These are phyloP conservation scores for Porphyrio hochstetteri DNA, from an alignment of 2,113 vertebrate species.

Conservation along the genomic window DNA sequence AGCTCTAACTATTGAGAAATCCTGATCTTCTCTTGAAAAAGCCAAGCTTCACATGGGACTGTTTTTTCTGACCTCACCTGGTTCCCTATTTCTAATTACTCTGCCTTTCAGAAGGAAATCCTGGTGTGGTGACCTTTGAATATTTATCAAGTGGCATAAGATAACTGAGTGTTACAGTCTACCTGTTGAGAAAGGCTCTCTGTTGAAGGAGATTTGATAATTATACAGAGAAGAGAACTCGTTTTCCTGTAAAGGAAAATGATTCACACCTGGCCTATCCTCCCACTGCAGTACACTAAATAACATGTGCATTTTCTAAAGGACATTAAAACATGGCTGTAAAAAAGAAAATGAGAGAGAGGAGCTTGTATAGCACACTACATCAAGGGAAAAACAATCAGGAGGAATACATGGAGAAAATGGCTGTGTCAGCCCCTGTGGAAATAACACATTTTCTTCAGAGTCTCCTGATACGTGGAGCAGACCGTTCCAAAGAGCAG, in stretches of 20 bases:
- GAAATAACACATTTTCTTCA: conserved; percentile 12
- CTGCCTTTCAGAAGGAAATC: background rate
- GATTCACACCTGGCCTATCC: conserved; percentile 21
- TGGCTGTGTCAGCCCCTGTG: background rate
- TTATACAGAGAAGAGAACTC: background rate
- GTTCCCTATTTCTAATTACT: background rate
- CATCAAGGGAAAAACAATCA: background rate
- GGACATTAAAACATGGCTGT: conserved; percentile 21
- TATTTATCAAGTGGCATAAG: background rate
- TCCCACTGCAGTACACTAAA: background rate
- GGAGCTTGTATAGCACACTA: background rate
- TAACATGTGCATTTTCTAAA: conserved; percentile 17
- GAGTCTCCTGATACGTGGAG: background rate
- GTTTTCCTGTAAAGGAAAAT: background rate
- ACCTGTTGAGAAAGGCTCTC: background rate
- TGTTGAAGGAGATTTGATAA: background rate
- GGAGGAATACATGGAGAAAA: background rate
- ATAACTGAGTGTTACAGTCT: background rate
- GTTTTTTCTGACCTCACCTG: background rate
- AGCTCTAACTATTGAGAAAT: background rate
- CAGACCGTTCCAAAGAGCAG: background rate
- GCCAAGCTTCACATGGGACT: background rate
- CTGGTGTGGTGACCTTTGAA: background rate
- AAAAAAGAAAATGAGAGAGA: conserved; percentile 20
- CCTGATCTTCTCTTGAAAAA: background rate